Evolutionary conservation across 2,113 vertebrate genomes (phyloP).

Genomic region (Anhinga rufa): DNA sequence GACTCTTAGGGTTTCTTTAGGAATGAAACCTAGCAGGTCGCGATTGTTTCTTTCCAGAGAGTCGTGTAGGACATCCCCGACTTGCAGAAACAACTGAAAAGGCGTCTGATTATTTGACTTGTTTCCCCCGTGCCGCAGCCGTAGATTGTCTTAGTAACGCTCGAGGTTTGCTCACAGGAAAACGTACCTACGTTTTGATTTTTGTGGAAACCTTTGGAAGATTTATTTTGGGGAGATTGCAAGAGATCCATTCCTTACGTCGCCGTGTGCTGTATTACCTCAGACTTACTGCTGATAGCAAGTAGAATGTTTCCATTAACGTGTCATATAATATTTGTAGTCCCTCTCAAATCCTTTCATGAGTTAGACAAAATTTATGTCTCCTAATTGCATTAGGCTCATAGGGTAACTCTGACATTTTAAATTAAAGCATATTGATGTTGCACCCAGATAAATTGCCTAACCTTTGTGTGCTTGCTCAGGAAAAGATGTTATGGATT

Average conservation of each 20-base stretch:
- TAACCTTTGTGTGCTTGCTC: conserved; percentile 40
- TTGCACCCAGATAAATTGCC: neutral
- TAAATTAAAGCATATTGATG: neutral
- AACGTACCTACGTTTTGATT: accelerated
- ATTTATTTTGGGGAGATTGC: neutral
- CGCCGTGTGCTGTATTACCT: neutral
- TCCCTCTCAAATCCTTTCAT: neutral
- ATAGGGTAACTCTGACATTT: neutral
- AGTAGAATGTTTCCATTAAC: neutral
- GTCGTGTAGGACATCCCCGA: neutral
- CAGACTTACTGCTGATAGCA: neutral
- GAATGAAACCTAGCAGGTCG: neutral
- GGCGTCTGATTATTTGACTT: accelerated
- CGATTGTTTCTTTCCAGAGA: accelerated
- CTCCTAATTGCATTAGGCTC: conserved; percentile 23
- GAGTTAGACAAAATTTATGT: neutral
- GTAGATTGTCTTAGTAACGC: neutral
- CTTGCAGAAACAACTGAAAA: neutral
- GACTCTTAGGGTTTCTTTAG: accelerated
- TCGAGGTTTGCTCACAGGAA: neutral
- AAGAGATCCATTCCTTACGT: neutral
- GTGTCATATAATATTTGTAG: conserved; percentile 16
- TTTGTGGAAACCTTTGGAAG: neutral
- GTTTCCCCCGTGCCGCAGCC: neutral
- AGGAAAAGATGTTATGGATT: conserved; percentile 14